Percentiles rank a stretch among this genome's conserved stretches.
phyloP scores from a whole-genome alignment of 1,140 invertebrate species.

The Drosophila orena region DNA sequence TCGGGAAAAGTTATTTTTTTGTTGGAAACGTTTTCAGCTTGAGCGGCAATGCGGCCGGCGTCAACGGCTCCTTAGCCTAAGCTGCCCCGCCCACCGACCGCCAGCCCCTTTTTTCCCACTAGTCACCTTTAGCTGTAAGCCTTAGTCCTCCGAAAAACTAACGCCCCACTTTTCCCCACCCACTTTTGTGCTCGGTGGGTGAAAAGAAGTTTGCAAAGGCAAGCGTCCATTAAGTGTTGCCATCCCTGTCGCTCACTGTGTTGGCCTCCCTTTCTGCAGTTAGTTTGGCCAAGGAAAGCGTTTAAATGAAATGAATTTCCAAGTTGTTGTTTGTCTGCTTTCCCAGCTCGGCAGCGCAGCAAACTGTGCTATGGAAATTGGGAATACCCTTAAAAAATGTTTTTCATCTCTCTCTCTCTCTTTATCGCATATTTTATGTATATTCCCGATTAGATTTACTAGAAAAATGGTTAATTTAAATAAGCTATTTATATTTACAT shows the following conservation, averaged over 20 bases:
- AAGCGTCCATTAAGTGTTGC: slow-evolving; percentile 63
- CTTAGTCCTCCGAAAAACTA: background rate
- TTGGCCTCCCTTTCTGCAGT: slow-evolving; percentile 13
- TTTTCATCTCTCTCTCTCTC: background rate
- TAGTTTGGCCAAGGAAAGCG: slow-evolving; percentile 49
- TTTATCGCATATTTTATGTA: background rate
- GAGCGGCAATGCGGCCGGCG: slow-evolving; percentile 56
- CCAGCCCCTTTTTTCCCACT: background rate
- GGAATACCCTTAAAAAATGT: slow-evolving; percentile 3
- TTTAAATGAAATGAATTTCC: slow-evolving; percentile 75
- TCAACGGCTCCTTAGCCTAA: slow-evolving; percentile 45
- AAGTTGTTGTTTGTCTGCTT: slow-evolving; percentile 53
- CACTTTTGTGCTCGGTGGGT: background rate
- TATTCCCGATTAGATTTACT: background rate
- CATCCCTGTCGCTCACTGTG: background rate
- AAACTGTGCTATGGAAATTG: slow-evolving; percentile 64
- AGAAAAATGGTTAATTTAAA: background rate
- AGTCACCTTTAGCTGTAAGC: slow-evolving; percentile 7
- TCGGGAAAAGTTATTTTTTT: slow-evolving; percentile 22
- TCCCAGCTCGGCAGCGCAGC: slow-evolving; percentile 33
- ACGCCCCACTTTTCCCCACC: background rate
- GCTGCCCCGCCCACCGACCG: slow-evolving; percentile 1
- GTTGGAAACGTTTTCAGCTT: slow-evolving; percentile 62
- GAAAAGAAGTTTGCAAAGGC: slow-evolving; percentile 45
- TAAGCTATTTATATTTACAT: background rate